Base-by-base conservation (phyloP, 2,797 vertebrate genomes). In the Adelosebastes latens region DNA sequence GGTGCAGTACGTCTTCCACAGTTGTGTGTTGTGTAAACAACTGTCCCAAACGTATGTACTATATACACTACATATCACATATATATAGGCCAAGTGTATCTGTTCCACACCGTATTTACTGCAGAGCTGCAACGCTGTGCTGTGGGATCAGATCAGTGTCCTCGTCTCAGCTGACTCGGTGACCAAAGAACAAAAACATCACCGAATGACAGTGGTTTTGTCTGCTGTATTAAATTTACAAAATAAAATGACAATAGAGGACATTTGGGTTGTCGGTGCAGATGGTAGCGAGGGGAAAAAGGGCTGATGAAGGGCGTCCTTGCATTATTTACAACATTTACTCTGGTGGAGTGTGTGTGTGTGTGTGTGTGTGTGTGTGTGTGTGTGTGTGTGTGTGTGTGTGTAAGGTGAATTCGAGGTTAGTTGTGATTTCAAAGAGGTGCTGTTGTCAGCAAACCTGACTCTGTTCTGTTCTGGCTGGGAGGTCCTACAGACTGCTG, bases 361-460 rank as follows among this genome's bases (percentile, higher is more conserved):
- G 58, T 0, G 32, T 0, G 25, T 1, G 31, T 16, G 18, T 10
- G 24, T 14, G 24, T 16, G 56, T 36, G 12, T 22, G 14, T 36
- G 22, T 31, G 36, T 16, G 56, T 8, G 18, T 20, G 52, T n/a
- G 58, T 46, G 60, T 1, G 29, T 0, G 39, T 34, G 67, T 34
- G 16, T 27, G 4, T 52, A 63, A 53, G 72, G 58, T 73, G 68
- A 88, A 75, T 61, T 82, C 2, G 66, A 87, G 84, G 84, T 74
- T 87, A 82, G 75, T 66, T 87, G 74, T 42, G 72, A 88, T 81
- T 90, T 69, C 53, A 74, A 39, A 74, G 77, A 81, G 64, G 49
- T 86, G 84, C 86, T 84, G 79, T 24, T 74, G 83, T 91, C 88
- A 92, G 88, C 83, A 86, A 36, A 73, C 18, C 72, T 67, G 67